Conservation (phyloP, 2,113 vertebrate genomes). For the Prunella himalayana region DNA sequence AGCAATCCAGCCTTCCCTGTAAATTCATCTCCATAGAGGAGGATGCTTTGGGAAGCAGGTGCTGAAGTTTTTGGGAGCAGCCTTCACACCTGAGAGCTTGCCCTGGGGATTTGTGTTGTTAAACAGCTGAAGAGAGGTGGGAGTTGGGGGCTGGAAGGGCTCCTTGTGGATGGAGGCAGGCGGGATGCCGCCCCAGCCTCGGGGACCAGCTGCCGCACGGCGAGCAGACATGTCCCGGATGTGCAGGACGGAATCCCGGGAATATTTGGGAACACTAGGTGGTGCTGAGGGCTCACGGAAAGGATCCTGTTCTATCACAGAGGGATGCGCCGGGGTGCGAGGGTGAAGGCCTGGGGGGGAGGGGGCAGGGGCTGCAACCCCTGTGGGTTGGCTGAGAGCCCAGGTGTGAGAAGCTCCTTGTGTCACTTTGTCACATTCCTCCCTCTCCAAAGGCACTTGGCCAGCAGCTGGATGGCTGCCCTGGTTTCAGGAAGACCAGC, state of each 20-base stretch:
- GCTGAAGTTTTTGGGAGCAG: not conserved
- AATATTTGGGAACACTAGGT: conserved; percentile 28
- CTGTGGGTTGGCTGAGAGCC: not conserved
- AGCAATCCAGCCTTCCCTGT: not conserved
- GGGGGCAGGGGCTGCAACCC: fast-evolving
- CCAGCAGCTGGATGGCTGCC: not conserved
- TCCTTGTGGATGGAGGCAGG: not conserved
- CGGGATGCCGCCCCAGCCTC: not conserved
- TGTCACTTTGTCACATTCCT: not conserved
- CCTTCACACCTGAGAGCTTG: not conserved
- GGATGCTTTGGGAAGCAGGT: not conserved
- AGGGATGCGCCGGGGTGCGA: not conserved
- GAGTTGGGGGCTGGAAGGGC: fast-evolving
- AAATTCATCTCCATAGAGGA: not conserved
- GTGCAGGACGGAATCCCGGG: not conserved
- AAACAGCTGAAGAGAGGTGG: not conserved
- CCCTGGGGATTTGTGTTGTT: not conserved
- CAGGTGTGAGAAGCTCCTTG: not conserved
- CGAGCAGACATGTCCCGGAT: fast-evolving
- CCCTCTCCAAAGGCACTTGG: not conserved
- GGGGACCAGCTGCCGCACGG: fast-evolving
- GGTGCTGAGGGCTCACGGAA: conserved; percentile 35
- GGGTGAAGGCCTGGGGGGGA: not conserved
- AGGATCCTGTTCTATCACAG: fast-evolving
- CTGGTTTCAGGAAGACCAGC: not conserved